phyloP scores from a whole-genome alignment of 2,113 vertebrate species.

The Coracopsis vasa region DNA sequence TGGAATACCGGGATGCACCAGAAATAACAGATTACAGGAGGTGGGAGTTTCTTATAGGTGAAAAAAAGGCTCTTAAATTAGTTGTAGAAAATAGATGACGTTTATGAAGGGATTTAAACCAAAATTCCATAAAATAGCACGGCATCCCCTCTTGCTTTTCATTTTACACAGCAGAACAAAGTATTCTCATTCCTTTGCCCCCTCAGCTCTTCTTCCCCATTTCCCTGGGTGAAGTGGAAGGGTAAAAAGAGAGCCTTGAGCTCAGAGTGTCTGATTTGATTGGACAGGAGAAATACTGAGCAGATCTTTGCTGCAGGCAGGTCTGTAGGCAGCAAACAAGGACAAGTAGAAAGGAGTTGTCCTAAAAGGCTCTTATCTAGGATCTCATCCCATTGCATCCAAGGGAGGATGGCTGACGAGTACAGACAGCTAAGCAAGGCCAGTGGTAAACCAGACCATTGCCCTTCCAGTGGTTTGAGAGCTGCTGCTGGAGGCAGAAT shows the following conservation, averaged over 20 bases:
- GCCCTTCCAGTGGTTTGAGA: background rate
- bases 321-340: background rate
- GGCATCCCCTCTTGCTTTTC: background rate
- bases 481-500: background rate
- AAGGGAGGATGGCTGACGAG: background rate
- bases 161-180: background rate
- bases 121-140: background rate
- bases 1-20: background rate
- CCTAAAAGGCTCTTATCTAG: background rate
- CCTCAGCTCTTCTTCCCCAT: background rate
- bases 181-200: background rate
- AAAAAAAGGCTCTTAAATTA: background rate
- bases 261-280: background rate
- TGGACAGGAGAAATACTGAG: background rate
- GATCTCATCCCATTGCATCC: background rate
- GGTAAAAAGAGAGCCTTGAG: background rate
- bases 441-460: background rate
- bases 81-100: background rate
- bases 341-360: background rate
- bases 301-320: conserved; percentile 10
- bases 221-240: background rate
- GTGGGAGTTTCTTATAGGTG: background rate
- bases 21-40: background rate
- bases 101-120: background rate
- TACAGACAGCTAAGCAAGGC: background rate